phyloP scores from a whole-genome alignment of 2,797 vertebrate genomes.

The Spinus olivaceus region DNA sequence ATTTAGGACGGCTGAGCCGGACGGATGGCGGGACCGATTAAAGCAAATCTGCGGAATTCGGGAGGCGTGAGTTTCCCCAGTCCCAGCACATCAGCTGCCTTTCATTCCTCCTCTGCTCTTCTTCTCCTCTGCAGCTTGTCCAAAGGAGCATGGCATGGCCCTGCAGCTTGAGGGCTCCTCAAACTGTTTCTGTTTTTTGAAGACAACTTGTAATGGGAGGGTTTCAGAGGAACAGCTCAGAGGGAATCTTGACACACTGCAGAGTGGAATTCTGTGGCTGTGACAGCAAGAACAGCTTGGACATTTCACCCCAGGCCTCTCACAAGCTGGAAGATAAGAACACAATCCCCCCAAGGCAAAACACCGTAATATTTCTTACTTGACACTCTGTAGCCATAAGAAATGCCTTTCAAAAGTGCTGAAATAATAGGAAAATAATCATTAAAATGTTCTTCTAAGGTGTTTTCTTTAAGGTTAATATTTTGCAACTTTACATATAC shows the following conservation, averaged over 20 bases:
- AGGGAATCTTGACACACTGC: not conserved
- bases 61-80: not conserved
- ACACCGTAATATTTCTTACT: not conserved
- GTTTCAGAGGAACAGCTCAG: not conserved
- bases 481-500: not conserved
- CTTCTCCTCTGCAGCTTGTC: not conserved
- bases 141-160: not conserved
- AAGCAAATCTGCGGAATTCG: not conserved
- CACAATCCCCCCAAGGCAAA: not conserved
- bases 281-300: conserved; percentile 49
- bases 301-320: conserved; percentile 16
- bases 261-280: not conserved
- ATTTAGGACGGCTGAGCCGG: not conserved
- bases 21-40: not conserved
- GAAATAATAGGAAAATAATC: not conserved
- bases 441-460: not conserved
- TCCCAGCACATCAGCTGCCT: not conserved
- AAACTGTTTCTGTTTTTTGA: not conserved
- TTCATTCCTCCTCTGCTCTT: not conserved
- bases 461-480: not conserved
- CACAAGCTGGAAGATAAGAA: not conserved
- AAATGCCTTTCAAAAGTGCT: conserved; percentile 4
- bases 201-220: not conserved
- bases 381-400: not conserved
- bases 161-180: not conserved